These are phyloP conservation scores for Drosophila parthenogenetica DNA, from an alignment of 2,888 invertebrate species.

Conservation along the genomic window DNA sequence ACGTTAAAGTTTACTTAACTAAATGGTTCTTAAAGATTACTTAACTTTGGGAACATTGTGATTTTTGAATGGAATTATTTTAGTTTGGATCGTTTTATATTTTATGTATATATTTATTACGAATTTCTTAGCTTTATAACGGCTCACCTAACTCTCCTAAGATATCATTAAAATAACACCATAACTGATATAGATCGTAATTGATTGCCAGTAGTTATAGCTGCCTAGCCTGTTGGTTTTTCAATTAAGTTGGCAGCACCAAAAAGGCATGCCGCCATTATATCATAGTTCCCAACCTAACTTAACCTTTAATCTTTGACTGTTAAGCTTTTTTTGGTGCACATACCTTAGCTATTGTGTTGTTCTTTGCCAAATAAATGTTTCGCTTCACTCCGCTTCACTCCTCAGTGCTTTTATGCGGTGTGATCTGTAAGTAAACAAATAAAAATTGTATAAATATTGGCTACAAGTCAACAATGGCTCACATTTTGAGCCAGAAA, in stretches of 20 bases:
- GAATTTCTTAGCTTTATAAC: not conserved
- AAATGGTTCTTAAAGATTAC: not conserved
- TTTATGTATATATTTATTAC: not conserved
- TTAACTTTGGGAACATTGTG: too few relatives aligned
- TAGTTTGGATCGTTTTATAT: not conserved
- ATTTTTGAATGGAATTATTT: too few relatives aligned
- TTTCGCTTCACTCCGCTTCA: constrained; percentile 18
- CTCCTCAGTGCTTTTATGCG: constrained; percentile 16
- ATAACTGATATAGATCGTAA: not conserved
- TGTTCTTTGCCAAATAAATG: constrained; percentile 48
- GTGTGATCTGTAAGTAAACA: constrained; percentile 68
- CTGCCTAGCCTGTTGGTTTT: not conserved
- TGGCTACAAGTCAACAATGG: constrained; percentile 38
- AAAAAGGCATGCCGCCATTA: not conserved
- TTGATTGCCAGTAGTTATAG: not conserved
- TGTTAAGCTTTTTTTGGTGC: constrained; percentile 3
- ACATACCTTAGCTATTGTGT: constrained; percentile 53
- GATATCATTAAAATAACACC: not conserved
- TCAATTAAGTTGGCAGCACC: constrained; percentile 12
- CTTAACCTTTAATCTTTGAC: constrained; percentile 31
- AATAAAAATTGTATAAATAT: constrained; percentile 77
- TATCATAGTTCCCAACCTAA: constrained; percentile 20
- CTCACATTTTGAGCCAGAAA: constrained; percentile 66
- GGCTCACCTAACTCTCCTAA: not conserved
- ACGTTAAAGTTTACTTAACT: not conserved